A percentile compares a stretch with the other conserved stretches of the same genome.
These are phyloP conservation scores for Diplazon laetatorius DNA, from an alignment of 2,888 invertebrate genomes.

Conservation along the genomic window DNA sequence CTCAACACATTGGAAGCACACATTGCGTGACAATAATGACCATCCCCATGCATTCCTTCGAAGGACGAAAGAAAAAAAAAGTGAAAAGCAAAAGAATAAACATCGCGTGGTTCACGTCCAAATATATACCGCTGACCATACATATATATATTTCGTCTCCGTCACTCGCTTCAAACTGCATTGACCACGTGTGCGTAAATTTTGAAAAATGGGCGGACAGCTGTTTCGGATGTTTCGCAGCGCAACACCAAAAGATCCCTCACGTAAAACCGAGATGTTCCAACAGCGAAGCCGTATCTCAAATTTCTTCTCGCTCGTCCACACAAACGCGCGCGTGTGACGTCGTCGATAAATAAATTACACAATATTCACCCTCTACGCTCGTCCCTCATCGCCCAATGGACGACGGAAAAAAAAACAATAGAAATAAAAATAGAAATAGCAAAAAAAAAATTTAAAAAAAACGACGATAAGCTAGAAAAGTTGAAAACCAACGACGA, in stretches of 20 bases:
- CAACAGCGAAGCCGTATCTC: slow-evolving; percentile 23
- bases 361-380: slow-evolving; percentile 12
- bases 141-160: not conserved
- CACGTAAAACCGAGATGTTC: slow-evolving; percentile 27
- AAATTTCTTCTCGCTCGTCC: slow-evolving; percentile 42
- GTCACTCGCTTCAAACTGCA: not conserved
- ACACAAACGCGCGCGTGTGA: too few relatives aligned
- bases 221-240: slow-evolving; percentile 36
- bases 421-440: not conserved
- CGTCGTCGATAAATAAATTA: slow-evolving; percentile 58
- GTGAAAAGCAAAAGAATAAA: too few relatives aligned
- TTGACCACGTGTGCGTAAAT: slow-evolving; percentile 32
- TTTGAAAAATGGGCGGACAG: slow-evolving; percentile 58
- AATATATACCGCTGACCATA: not conserved
- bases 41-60: too few relatives aligned
- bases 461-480: too few relatives aligned
- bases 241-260: slow-evolving; percentile 23
- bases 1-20: too few relatives aligned
- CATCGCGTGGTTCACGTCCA: not conserved
- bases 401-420: slow-evolving; percentile 26
- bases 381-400: slow-evolving; percentile 23
- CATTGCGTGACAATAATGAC: too few relatives aligned
- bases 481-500: not conserved
- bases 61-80: too few relatives aligned
- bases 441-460: too few relatives aligned